A percentile compares a stretch with the other conserved stretches of the same genome.
Evolutionary conservation across 2,797 vertebrate genomes (phyloP).

Genomic region (Cheirogaleus major): DNA sequence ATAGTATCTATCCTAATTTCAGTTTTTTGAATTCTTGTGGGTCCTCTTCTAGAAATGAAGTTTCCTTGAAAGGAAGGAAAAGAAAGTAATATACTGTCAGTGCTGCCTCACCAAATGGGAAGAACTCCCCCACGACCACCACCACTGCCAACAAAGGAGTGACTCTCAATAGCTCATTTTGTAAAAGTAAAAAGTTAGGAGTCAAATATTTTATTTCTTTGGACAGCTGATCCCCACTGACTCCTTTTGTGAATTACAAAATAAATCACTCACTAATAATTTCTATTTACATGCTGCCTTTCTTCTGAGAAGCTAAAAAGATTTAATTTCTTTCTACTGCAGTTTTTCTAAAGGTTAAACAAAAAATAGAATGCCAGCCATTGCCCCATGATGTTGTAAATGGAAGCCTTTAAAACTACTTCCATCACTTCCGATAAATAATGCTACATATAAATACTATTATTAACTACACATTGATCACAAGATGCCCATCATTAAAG

Average conservation of each 20-base stretch:
- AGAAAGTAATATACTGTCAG: background rate
- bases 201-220: background rate
- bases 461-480: conserved; percentile 48
- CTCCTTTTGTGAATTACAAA: conserved; percentile 34
- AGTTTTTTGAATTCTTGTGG: background rate
- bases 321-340: conserved; percentile 36
- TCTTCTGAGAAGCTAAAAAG: conserved; percentile 41
- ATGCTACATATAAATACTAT: conserved; percentile 24
- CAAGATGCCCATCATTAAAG: background rate
- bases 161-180: background rate
- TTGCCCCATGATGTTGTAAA: background rate
- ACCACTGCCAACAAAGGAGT: background rate
- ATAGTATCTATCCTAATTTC: background rate
- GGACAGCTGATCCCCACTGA: background rate
- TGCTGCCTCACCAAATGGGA: background rate
- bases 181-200: background rate
- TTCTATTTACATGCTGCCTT: conserved; percentile 42
- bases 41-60: background rate
- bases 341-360: background rate
- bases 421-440: conserved; percentile 46
- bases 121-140: background rate
- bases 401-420: conserved; percentile 40
- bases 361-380: conserved; percentile 1
- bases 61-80: background rate
- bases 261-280: conserved; percentile 41